Evolutionary conservation across 2,888 invertebrate genomes (phyloP).

Genomic region (Nomada lathburiana): DNA sequence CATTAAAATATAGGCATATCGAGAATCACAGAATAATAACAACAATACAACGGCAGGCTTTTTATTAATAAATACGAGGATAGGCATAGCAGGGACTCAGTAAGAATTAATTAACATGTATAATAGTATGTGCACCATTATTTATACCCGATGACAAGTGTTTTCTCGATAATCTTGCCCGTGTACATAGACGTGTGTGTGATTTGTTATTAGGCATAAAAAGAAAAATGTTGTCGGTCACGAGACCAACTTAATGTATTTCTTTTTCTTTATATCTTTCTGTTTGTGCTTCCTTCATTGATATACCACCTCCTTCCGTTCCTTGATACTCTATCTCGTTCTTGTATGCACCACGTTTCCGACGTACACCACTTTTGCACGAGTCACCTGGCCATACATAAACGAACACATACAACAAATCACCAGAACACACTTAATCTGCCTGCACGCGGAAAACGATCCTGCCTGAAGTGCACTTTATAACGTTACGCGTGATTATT

Average conservation of each 20-base stretch:
- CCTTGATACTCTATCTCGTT: slow-evolving; percentile 25
- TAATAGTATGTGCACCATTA: slow-evolving; percentile 18
- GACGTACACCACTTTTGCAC: slow-evolving; percentile 71
- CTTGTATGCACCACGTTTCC: slow-evolving; percentile 55
- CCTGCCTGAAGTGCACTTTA: slow-evolving; percentile 32
- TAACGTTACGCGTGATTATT: slow-evolving; percentile 58
- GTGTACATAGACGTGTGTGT: slow-evolving; percentile 34
- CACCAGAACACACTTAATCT: slow-evolving; percentile 16
- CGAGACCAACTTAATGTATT: slow-evolving; percentile 9
- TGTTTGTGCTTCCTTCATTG: slow-evolving; percentile 20
- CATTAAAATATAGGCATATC: slow-evolving; percentile 18
- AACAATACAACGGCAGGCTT: slow-evolving; percentile 21
- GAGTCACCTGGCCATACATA: slow-evolving; percentile 57
- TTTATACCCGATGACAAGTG: slow-evolving; percentile 7
- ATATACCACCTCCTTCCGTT: slow-evolving; percentile 19
- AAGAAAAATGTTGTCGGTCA: neutral
- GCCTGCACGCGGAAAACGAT: slow-evolving; percentile 66
- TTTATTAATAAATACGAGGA: neutral
- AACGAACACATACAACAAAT: slow-evolving; percentile 5
- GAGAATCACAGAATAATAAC: neutral
- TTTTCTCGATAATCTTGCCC: slow-evolving; percentile 1
- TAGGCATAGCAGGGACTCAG: neutral
- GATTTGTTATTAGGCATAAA: slow-evolving; percentile 4
- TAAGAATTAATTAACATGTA: slow-evolving; percentile 36
- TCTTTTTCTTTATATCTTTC: slow-evolving; percentile 10